Evolutionary conservation across 2,888 invertebrate genomes (phyloP).

Genomic region (Leptura quadrifasciata): DNA sequence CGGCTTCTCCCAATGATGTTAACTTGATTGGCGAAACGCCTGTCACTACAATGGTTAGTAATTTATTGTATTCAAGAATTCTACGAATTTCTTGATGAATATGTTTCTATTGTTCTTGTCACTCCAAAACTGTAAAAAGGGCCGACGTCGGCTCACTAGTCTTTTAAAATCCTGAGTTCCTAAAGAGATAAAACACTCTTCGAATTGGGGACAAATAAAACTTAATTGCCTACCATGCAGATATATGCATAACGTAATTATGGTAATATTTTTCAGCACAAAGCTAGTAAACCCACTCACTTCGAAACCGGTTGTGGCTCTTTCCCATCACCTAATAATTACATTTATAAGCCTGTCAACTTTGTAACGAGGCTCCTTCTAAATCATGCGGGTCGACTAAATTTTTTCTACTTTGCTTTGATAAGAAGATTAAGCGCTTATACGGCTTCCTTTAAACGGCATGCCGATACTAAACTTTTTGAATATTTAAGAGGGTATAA

Average conservation of each 20-base stretch:
- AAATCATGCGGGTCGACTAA: conserved; percentile 2
- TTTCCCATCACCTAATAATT: conserved; percentile 24
- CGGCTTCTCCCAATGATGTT: too few species aligned
- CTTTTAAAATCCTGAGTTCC: too few species aligned
- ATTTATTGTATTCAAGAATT: too few species aligned
- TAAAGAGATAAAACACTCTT: too few species aligned
- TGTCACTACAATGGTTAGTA: too few species aligned
- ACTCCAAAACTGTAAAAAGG: too few species aligned
- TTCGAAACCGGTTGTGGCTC: conserved; percentile 18
- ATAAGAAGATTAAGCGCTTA: conserved; percentile 23
- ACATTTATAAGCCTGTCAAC: conserved; percentile 27
- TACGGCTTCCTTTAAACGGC: not conserved
- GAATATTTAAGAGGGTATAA: conserved; percentile 21
- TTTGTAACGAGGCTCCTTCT: conserved; percentile 25
- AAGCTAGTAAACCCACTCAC: conserved; percentile 5
- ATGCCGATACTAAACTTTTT: conserved; percentile 13
- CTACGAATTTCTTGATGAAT: too few species aligned
- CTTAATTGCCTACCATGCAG: not conserved
- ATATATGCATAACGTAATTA: not conserved
- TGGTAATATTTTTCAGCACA: not conserved
- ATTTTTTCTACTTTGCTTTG: conserved; percentile 8
- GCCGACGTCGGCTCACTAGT: too few species aligned
- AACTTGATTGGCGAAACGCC: too few species aligned
- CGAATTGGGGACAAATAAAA: too few species aligned
- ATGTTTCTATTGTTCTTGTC: too few species aligned